Conservation (phyloP, 2,797 vertebrate species). For the Borostomias antarcticus region DNA sequence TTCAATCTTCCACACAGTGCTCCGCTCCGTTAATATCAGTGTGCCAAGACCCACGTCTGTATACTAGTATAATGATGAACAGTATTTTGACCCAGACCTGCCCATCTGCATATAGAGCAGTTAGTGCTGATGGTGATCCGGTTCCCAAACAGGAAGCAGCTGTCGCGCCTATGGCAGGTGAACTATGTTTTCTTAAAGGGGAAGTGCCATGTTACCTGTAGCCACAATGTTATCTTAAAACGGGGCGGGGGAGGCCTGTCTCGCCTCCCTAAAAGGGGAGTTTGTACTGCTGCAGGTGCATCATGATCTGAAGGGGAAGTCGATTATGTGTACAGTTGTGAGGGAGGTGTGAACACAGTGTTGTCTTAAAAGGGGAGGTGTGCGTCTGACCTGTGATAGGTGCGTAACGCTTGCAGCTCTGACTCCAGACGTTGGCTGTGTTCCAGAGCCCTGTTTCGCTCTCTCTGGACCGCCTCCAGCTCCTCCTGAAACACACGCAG, state of each 20-base stretch:
- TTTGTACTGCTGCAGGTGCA: too few species aligned
- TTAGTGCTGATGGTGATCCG: neutral
- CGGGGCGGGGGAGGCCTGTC: neutral
- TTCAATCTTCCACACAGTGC: neutral
- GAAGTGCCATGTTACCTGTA: neutral
- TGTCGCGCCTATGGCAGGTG: neutral
- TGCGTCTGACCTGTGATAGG: slow-evolving; percentile 83
- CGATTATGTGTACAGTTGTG: neutral
- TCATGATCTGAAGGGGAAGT: neutral
- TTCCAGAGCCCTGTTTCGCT: slow-evolving; percentile 77
- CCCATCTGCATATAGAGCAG: neutral
- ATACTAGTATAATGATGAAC: neutral
- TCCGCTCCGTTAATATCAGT: neutral
- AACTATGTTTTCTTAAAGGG: neutral
- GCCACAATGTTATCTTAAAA: neutral
- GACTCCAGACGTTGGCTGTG: slow-evolving; percentile 77
- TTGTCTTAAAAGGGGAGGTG: too few species aligned
- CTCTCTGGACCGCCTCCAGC: slow-evolving; percentile 74
- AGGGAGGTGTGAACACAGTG: neutral
- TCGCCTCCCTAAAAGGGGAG: neutral
- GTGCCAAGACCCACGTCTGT: neutral
- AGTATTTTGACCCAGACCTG: neutral
- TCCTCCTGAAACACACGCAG: slow-evolving; percentile 63
- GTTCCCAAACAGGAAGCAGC: neutral
- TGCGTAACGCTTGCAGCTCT: slow-evolving; percentile 77